Evolutionary conservation across 2,113 vertebrate species (phyloP).

Genomic region (Orthochromis malagaraziensis): DNA sequence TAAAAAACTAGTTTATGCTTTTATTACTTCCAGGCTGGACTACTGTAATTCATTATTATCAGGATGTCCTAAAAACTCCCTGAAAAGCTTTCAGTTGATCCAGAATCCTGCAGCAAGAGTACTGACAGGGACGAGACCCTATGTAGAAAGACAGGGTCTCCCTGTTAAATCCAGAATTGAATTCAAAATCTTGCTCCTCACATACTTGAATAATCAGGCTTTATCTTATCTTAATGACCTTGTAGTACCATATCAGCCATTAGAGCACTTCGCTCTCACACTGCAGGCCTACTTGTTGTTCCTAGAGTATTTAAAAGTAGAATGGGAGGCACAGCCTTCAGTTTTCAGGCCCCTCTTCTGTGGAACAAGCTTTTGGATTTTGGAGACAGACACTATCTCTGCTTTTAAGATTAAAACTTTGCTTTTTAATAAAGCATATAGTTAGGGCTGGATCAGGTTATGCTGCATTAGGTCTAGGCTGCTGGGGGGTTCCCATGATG

Average conservation of each 20-base stretch:
- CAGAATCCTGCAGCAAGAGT: not conserved
- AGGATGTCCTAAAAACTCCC: not conserved
- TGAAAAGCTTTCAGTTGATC: not conserved
- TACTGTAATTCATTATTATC: not conserved
- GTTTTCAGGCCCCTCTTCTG: not conserved
- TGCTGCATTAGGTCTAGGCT: not conserved
- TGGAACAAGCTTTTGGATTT: fast-evolving
- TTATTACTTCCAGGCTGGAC: not conserved
- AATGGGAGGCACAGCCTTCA: fast-evolving
- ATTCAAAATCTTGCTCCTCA: not conserved
- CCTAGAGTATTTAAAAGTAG: not conserved
- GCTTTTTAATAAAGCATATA: not conserved
- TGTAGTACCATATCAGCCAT: not conserved
- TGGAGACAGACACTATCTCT: not conserved
- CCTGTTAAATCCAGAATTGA: not conserved
- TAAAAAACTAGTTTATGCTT: not conserved
- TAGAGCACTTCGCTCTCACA: fast-evolving
- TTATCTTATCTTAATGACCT: not conserved
- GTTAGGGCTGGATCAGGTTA: not conserved
- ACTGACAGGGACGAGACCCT: not conserved
- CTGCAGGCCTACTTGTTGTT: not conserved
- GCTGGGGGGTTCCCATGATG: not conserved
- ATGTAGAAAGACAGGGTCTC: not conserved
- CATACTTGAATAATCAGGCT: not conserved
- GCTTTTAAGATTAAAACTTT: not conserved